Evolutionary conservation across 2,797 vertebrate genomes (phyloP), one percentile per base, ranked within the genome.

Genomic region (Phaenicophaeus curvirostris): DNA sequence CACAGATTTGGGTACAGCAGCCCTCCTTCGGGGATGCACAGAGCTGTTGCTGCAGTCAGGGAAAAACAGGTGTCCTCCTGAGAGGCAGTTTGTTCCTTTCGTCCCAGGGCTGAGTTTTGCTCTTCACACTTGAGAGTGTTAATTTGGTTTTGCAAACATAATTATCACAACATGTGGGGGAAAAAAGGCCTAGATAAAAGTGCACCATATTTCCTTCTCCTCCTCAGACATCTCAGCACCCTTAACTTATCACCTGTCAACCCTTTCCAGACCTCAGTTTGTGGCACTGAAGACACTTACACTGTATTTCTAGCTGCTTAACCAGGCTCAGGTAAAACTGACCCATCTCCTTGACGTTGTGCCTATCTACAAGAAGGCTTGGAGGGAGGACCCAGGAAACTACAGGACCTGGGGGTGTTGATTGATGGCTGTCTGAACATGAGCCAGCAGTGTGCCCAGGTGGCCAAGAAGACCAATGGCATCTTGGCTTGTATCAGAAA

Each of bases 101-200:
- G 71, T 85, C 62, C 37, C 28, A 21, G 39, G 39, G 59, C 31
- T 89, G 69, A 84, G 55, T 39, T 87, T 65, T 87, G 42, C 42
- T 73, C 39, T 82, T 94, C 72, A 85, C 75, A 41, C 59, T 85
- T 73, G 18, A 53, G 46, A 62, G 31, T 51, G 13, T 68, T 84
- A 75, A 89, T 76, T 89, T 82, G 48, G 15, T 73, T 53, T 89
- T 79, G 85, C 31, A 65, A 89, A 72, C n/a, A 31, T 63, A 82
- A 92, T 91, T 86, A 84, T 54, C 69, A 75, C 62, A 86, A 72
- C 35, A 35, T 3, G 23, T 9, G 28, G 8, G 7, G 1, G 0
- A 9, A 10, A 51, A 82, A n/a, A 54, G 35, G 37, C 31, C 51
- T 42, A 37, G 30, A 79, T 55, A 73, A 74, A 80, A 85, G 41